Conservation (phyloP, 1,140 invertebrate genomes). For the Zaprionus capensis region DNA sequence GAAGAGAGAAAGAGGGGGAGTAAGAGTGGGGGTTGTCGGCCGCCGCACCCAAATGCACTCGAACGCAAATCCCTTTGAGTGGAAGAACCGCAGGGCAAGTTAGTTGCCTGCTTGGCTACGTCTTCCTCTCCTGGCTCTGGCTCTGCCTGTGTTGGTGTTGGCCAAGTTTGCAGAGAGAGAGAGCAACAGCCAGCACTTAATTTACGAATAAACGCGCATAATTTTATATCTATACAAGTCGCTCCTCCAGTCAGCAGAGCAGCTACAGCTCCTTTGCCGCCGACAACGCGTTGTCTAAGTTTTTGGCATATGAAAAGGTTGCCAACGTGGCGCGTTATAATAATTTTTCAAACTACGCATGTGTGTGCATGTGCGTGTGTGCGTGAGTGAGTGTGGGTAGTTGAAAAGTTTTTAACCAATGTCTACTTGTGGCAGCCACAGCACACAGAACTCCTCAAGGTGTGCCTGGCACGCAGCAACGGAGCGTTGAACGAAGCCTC, state of each 20-base stretch:
- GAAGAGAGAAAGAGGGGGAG: not conserved
- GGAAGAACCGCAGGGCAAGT: conserved; percentile 58
- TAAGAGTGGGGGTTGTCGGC: not conserved
- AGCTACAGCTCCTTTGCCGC: not conserved
- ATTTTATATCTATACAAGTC: conserved; percentile 75
- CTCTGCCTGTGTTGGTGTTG: conserved; percentile 7
- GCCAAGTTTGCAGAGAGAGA: conserved; percentile 47
- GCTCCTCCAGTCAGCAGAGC: not conserved
- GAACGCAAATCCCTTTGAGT: conserved; percentile 58
- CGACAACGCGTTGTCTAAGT: conserved; percentile 57
- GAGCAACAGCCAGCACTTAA: conserved; percentile 80
- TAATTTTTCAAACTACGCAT: conserved; percentile 75
- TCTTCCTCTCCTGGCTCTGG: not conserved
- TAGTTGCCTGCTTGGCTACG: conserved; percentile 31
- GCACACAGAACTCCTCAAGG: conserved; percentile 64
- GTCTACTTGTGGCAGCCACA: conserved; percentile 67
- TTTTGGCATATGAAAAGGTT: conserved; percentile 82
- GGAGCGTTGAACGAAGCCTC: conserved; percentile 33
- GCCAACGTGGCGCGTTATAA: conserved; percentile 82
- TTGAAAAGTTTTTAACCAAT: conserved; percentile 81
- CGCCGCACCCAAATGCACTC: conserved; percentile 49
- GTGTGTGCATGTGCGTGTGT: conserved; percentile 16
- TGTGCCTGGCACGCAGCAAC: conserved; percentile 73
- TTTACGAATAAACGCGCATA: conserved; percentile 82
- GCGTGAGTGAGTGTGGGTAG: conserved; percentile 44